These are phyloP conservation scores for Rhopalosiphum nymphaeae DNA, from an alignment of 2,888 invertebrate genomes.

Conservation along the genomic window DNA sequence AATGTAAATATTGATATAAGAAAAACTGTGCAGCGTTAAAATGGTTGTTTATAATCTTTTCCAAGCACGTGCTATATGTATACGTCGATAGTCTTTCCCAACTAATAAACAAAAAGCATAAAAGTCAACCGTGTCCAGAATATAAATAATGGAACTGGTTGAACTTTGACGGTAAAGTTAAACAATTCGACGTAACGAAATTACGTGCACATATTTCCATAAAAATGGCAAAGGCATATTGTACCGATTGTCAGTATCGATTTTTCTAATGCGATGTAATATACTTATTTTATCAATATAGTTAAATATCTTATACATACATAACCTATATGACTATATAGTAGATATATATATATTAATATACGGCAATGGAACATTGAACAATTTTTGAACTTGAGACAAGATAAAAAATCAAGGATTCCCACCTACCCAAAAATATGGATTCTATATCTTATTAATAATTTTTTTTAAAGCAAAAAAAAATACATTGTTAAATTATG, in stretches of 20 bases:
- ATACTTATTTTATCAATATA: neutral
- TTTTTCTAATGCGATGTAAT: neutral
- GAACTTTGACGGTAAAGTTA: neutral
- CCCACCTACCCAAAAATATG: too few relatives aligned
- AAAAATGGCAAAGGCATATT: neutral
- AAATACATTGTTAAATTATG: too few relatives aligned
- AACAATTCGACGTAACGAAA: neutral
- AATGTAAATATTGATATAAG: neutral
- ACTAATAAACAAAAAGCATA: neutral
- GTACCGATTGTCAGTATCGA: neutral
- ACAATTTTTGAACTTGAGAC: too few relatives aligned
- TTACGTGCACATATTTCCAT: neutral
- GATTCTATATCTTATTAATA: too few relatives aligned
- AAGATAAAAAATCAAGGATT: too few relatives aligned
- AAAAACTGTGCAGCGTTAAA: neutral
- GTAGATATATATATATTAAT: too few relatives aligned
- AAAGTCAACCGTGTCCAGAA: neutral
- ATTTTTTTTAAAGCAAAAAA: too few relatives aligned
- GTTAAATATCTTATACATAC: neutral
- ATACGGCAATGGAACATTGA: too few relatives aligned
- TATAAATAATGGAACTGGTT: neutral
- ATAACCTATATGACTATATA: neutral
- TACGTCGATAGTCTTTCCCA: neutral
- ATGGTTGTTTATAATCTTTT: neutral
- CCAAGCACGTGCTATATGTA: conserved; percentile 6